Percentiles rank a stretch among this genome's conserved stretches.
phyloP scores from a whole-genome alignment of 2,797 vertebrate genomes.

The Hyperoplus lanceolatus region DNA sequence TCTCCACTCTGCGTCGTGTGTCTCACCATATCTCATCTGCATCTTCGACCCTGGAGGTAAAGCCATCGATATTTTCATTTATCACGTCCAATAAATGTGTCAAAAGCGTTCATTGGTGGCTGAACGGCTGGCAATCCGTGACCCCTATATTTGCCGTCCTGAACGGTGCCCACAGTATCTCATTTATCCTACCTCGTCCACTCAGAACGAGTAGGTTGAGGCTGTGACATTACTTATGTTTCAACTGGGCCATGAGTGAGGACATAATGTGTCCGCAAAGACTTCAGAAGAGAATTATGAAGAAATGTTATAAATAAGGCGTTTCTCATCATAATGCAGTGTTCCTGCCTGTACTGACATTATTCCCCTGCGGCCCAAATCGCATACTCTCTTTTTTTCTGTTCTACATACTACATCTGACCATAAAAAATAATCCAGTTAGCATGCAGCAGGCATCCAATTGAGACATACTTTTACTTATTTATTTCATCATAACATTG shows the following conservation, averaged over 20 bases:
- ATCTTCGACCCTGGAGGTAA: conserved; percentile 53
- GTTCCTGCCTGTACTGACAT: neutral
- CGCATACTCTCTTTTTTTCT: no score
- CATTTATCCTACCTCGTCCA: conserved; percentile 45
- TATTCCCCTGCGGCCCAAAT: no score
- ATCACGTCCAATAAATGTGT: conserved; percentile 74
- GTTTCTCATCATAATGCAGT: neutral
- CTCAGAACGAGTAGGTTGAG: neutral
- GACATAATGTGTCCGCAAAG: neutral
- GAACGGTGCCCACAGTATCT: conserved; percentile 39
- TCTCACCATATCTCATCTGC: conserved; percentile 40
- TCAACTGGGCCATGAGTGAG: conserved; percentile 8
- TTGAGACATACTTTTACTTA: no score
- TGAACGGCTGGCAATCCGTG: conserved; percentile 54
- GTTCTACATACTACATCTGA: no score
- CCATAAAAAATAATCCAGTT: no score
- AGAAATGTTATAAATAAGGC: neutral
- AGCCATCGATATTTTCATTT: conserved; percentile 71
- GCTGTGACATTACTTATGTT: conserved; percentile 13
- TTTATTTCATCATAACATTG: no score
- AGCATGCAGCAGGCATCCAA: no score
- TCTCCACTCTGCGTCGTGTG: neutral
- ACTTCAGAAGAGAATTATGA: neutral
- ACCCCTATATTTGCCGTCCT: conserved; percentile 50
- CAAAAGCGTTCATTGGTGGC: conserved; percentile 50